A percentile compares a stretch with the other conserved stretches of the same genome.
Conservation (phyloP, 1,140 invertebrate species). For the Drosophila pseudoobscura region DNA sequence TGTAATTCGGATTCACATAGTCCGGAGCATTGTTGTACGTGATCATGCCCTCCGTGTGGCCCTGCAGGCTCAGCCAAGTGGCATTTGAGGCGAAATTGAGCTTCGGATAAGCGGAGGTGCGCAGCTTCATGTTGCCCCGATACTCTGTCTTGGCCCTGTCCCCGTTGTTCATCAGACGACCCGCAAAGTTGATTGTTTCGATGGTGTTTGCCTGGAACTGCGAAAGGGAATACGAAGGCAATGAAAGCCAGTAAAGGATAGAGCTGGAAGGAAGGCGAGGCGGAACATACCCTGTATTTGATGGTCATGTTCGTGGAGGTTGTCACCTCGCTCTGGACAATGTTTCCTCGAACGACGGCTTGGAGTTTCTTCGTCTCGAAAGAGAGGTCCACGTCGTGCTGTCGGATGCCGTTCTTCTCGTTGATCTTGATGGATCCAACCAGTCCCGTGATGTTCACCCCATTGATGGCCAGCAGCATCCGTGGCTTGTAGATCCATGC, state of each 20-base stretch:
- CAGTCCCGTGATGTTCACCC: conserved; percentile 86
- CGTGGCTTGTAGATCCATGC: conserved; percentile 86
- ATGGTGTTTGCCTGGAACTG: conserved; percentile 87
- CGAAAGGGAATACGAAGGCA: conserved; percentile 67
- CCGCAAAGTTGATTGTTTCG: conserved; percentile 88
- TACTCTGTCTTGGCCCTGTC: conserved; percentile 85
- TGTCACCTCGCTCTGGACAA: conserved; percentile 82
- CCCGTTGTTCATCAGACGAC: conserved; percentile 87
- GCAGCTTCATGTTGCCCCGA: conserved; percentile 87
- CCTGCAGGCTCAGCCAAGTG: conserved; percentile 78
- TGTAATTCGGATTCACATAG: conserved; percentile 84
- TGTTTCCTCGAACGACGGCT: conserved; percentile 85
- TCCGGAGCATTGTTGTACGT: conserved; percentile 76
- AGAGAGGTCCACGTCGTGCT: conserved; percentile 85
- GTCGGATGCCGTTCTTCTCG: conserved; percentile 85
- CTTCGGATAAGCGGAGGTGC: conserved; percentile 89
- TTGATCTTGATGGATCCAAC: conserved; percentile 84
- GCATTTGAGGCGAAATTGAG: conserved; percentile 89
- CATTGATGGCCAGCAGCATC: conserved; percentile 86
- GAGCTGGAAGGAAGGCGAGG: rapidly evolving
- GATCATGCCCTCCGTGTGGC: conserved; percentile 73
- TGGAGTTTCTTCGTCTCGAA: conserved; percentile 86
- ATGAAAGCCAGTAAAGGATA: neutral
- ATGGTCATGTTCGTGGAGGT: conserved; percentile 83
- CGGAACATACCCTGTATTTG: conserved; percentile 84